A percentile compares a stretch with the other conserved stretches of the same genome.
These are phyloP conservation scores for Balanococcus diminutus DNA, from an alignment of 2,888 invertebrate species.

Conservation along the genomic window DNA sequence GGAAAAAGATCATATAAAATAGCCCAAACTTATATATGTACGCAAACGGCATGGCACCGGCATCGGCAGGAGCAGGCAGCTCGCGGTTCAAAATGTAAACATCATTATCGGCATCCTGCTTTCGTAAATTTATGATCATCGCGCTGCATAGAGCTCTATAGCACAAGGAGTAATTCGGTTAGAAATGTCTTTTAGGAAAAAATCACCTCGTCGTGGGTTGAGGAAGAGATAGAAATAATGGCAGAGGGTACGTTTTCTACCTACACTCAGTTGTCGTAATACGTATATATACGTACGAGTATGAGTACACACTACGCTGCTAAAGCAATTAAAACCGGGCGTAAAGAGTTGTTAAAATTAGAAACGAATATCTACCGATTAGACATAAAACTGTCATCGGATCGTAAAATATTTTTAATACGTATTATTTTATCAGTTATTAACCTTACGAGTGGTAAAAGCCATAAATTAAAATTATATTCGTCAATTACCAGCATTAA, in stretches of 20 bases:
- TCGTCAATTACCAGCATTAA: conserved; percentile 10
- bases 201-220: background rate
- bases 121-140: conserved; percentile 1
- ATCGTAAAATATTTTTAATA: conserved; percentile 14
- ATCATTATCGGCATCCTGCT: conserved; percentile 23
- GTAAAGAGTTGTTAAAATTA: conserved; percentile 18
- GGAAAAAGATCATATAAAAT: background rate
- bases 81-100: conserved; percentile 16
- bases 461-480: conserved; percentile 13
- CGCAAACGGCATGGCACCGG: background rate
- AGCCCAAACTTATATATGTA: too few relatives aligned
- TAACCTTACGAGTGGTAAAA: conserved; percentile 20
- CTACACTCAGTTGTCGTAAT: background rate
- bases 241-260: background rate
- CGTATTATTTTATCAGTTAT: conserved; percentile 31
- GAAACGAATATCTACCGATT: conserved; percentile 18
- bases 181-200: background rate
- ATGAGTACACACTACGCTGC: background rate
- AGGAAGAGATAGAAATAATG: background rate
- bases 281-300: background rate
- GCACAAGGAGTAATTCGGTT: background rate
- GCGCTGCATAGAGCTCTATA: background rate
- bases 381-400: conserved; percentile 7
- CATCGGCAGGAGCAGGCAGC: background rate
- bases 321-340: background rate